phyloP scores from a whole-genome alignment of 2,113 vertebrate species.

The Aegotheles bennettii region DNA sequence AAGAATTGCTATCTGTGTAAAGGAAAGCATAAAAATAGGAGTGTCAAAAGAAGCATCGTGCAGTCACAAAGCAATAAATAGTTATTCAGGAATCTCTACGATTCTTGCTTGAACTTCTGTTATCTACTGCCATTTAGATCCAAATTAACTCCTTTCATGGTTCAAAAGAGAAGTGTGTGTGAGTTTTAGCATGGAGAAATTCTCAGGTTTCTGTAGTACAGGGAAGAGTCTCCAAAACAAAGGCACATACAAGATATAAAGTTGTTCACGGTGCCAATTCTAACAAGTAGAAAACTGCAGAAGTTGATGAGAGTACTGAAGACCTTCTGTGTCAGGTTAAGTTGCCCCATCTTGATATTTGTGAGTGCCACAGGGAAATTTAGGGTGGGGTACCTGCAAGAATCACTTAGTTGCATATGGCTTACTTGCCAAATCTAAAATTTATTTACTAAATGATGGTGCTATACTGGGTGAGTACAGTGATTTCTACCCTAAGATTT shows the following conservation, averaged over 20 bases:
- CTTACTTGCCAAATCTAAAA: not conserved
- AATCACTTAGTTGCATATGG: not conserved
- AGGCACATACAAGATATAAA: not conserved
- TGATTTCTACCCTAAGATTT: not conserved
- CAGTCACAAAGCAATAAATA: not conserved
- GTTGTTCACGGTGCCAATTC: not conserved
- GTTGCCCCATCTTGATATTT: not conserved
- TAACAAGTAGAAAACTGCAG: not conserved
- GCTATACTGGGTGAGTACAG: not conserved
- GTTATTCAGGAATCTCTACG: rapidly evolving
- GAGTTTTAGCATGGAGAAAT: not conserved
- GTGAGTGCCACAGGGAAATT: not conserved
- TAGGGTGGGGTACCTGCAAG: not conserved
- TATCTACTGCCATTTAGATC: not conserved
- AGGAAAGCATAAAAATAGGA: not conserved
- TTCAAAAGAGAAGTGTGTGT: not conserved
- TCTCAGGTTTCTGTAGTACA: not conserved
- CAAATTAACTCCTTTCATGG: not conserved
- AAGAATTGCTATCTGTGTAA: not conserved
- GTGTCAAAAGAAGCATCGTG: not conserved
- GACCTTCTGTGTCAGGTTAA: not conserved
- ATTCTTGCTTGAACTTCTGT: not conserved
- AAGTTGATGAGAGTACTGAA: not conserved
- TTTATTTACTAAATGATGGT: not conserved
- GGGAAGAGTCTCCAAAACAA: not conserved